Evolutionary conservation across 1,140 invertebrate genomes (phyloP), one percentile per base, ranked within the genome.

Genomic region (Platorchestia sp.): DNA sequence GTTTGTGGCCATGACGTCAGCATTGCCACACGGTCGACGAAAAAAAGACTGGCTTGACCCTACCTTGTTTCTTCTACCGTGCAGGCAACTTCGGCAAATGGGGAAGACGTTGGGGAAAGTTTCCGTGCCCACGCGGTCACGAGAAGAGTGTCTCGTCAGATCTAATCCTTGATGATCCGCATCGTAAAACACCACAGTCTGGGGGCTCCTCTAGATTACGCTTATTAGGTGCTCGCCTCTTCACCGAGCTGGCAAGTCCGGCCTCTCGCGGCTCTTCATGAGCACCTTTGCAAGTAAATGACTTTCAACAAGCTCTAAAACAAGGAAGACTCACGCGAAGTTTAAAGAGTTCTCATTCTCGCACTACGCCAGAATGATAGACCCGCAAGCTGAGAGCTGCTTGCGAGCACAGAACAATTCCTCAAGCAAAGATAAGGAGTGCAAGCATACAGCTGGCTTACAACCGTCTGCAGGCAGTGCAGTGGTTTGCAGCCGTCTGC

Each of bases 141-240:
- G 87, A 44, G 41, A 41, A 36, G 87, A 3, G 42, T 44, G 27
- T 44, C 36, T 89, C n/a, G 10, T 89, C 87, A 89, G 41, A 89
- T 42, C 5, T 44, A 42, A 75, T 14, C 5, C 91, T 93, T 93
- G 47, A 47, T 93, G 10, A 93, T 47, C 91, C 44, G 91, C 43
- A 7, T 47, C 44, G 44, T 93, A 93, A 93, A 93, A 45, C 91
- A 47, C 36, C 43, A 10, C 36, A 42, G 45, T n/a, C 45, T 47
- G 40, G 40, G 91, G 7, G 91, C 91, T 45, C 45, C 19, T 16
- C 91, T 44, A 45, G 6, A 93, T 93, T 93, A 93, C 91, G 47
- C 44, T 93, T 93, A 93, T 93, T 93, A 93, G 14, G 45, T 44
- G 47, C 45, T 93, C n/a, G 91, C 45, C 44, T 44, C 45, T 93